Percentiles rank a stretch among this genome's conserved stretches.
Evolutionary conservation across 2,888 invertebrate genomes (phyloP).

Genomic region (Azorinus chamasolen): DNA sequence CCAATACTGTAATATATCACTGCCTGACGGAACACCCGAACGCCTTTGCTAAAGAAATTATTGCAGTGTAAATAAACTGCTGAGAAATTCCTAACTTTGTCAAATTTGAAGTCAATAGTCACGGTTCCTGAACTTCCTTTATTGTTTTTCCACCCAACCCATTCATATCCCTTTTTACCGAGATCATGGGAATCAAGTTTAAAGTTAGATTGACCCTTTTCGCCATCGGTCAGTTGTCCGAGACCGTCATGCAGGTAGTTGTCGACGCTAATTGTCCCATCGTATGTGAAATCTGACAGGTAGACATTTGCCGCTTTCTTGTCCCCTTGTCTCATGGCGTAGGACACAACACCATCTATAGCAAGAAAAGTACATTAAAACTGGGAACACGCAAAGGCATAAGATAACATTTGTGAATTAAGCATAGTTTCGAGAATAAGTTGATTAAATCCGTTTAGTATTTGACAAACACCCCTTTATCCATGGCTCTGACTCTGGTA

Average conservation of each 20-base stretch:
- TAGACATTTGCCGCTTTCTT: slow-evolving; percentile 93
- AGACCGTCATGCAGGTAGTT: slow-evolving; percentile 90
- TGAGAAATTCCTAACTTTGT: slow-evolving; percentile 94
- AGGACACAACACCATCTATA: slow-evolving; percentile 93
- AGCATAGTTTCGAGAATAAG: no score
- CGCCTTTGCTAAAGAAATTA: slow-evolving; percentile 94
- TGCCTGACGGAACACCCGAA: slow-evolving; percentile 93
- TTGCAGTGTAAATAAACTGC: slow-evolving; percentile 93
- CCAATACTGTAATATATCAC: slow-evolving; percentile 92
- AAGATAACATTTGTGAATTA: no score
- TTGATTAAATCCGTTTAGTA: no score
- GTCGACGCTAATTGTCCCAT: slow-evolving; percentile 89
- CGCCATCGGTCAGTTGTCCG: slow-evolving; percentile 94
- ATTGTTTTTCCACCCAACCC: slow-evolving; percentile 94
- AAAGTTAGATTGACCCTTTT: slow-evolving; percentile 92
- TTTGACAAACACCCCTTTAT: no score
- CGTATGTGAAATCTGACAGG: slow-evolving; percentile 94
- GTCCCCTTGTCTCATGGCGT: slow-evolving; percentile 96
- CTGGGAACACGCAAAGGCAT: no score
- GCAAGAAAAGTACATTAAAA: no score
- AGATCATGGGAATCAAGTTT: slow-evolving; percentile 89
- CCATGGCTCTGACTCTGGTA: no score
- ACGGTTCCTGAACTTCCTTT: slow-evolving; percentile 90
- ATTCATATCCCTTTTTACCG: slow-evolving; percentile 91
- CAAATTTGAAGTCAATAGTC: slow-evolving; percentile 94